Conservation (phyloP, 2,797 vertebrate genomes). For the Aphelocoma californica region DNA sequence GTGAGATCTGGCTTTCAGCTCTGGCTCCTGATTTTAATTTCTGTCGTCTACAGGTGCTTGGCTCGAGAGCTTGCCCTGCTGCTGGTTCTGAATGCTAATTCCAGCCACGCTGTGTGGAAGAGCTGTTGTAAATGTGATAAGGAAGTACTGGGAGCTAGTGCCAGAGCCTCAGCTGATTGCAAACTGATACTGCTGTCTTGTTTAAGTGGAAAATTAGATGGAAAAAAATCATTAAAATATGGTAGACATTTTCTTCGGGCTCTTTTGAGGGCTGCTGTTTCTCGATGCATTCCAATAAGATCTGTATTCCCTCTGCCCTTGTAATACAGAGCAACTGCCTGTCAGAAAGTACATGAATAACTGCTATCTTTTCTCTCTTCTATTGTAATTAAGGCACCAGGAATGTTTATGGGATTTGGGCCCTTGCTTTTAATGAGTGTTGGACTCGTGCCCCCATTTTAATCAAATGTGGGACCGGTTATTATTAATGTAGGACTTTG, state of each 20-base stretch:
- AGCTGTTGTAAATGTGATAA: conserved; percentile 36
- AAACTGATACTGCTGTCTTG: conserved; percentile 30
- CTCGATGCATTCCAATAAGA: not conserved
- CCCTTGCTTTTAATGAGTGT: conserved; percentile 2
- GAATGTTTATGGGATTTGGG: conserved; percentile 30
- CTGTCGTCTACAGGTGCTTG: conserved; percentile 22
- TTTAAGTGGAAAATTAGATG: conserved; percentile 62
- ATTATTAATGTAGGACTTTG: not conserved
- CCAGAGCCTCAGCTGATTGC: conserved; percentile 44
- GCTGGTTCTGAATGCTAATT: conserved; percentile 54
- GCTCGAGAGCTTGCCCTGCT: not conserved
- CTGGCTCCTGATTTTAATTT: conserved; percentile 56
- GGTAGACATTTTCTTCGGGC: conserved; percentile 20
- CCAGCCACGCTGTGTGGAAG: not conserved
- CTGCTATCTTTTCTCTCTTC: not conserved
- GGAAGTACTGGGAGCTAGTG: conserved; percentile 17
- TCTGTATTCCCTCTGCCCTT: conserved; percentile 7
- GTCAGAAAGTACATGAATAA: not conserved
- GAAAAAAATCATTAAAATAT: conserved; percentile 46
- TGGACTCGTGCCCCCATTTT: not conserved
- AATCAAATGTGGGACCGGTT: not conserved
- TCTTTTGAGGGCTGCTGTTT: not conserved
- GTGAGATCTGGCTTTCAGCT: conserved; percentile 35
- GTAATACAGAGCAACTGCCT: conserved; percentile 19
- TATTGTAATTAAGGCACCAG: conserved; percentile 12